Conservation (phyloP, 1,140 invertebrate genomes). For the Coptotermes formosanus region DNA sequence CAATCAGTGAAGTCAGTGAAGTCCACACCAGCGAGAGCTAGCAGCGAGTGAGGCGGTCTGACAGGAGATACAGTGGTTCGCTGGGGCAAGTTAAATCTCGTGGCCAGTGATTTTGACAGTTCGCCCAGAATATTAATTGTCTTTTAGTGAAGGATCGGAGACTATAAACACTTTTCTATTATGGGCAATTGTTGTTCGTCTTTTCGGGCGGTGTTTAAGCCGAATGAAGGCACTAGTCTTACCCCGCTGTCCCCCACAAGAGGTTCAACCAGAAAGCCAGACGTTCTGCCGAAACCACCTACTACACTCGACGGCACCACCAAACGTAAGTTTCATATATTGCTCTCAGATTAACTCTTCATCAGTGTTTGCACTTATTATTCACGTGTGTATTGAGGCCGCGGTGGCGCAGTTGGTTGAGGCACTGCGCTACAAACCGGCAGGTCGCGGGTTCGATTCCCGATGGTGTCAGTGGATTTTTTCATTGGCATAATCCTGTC, state of each 20-base stretch:
- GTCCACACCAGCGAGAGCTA: background rate
- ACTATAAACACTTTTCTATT: background rate
- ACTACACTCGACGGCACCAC: background rate
- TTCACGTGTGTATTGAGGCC: too few species aligned
- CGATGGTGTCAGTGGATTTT: too few species aligned
- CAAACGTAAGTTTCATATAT: background rate
- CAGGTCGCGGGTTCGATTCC: too few species aligned
- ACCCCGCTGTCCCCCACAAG: background rate
- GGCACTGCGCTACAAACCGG: too few species aligned
- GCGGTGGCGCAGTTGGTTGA: too few species aligned
- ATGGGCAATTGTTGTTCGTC: slow-evolving; percentile 34
- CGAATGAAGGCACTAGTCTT: slow-evolving; percentile 24
- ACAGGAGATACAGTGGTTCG: background rate
- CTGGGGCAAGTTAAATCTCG: too few species aligned
- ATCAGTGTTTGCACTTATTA: too few species aligned
- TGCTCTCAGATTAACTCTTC: too few species aligned
- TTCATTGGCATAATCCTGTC: too few species aligned
- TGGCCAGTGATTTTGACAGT: too few species aligned
- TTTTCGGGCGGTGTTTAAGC: slow-evolving; percentile 34
- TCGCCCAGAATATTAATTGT: too few species aligned
- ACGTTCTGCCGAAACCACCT: background rate
- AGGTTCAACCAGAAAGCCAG: background rate
- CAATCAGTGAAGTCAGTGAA: background rate
- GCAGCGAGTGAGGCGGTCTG: background rate
- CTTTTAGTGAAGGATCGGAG: too few species aligned